These are phyloP conservation scores for Polydrusus tereticollis DNA, from an alignment of 2,888 invertebrate species.

Conservation along the genomic window DNA sequence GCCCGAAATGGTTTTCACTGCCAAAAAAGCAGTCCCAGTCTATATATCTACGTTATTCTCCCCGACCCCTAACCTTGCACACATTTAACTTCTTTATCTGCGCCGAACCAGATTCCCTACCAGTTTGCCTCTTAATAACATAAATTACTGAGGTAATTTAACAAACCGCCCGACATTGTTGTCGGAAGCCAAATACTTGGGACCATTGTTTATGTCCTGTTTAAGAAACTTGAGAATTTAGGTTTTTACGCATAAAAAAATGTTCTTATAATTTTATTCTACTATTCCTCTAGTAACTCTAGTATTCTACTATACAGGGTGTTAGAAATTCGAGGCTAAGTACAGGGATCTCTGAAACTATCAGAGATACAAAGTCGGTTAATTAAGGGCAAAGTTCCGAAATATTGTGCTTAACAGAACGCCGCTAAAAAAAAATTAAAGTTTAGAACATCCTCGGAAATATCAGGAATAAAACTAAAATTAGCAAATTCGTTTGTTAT, in stretches of 20 bases:
- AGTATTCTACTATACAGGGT: too few species aligned
- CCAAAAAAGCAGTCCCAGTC: conserved; percentile 29
- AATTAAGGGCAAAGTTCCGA: too few species aligned
- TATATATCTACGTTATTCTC: conserved; percentile 46
- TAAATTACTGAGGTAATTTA: conserved; percentile 59
- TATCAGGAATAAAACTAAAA: too few species aligned
- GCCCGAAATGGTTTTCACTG: conserved; percentile 26
- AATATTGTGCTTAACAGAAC: too few species aligned
- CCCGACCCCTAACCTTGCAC: conserved; percentile 54
- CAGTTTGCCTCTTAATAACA: conserved; percentile 60
- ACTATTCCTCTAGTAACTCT: too few species aligned
- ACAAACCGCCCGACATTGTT: conserved; percentile 53
- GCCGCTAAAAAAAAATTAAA: too few species aligned
- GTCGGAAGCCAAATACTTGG: conserved; percentile 37
- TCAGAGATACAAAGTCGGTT: too few species aligned
- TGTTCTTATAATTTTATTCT: neutral
- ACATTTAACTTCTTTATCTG: conserved; percentile 61
- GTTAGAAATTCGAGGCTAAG: too few species aligned
- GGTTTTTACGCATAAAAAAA: neutral
- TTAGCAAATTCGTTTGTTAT: too few species aligned
- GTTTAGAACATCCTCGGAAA: too few species aligned
- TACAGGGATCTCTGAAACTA: too few species aligned
- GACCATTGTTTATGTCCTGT: conserved; percentile 20
- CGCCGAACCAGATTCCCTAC: conserved; percentile 56
- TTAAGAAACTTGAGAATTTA: conserved; percentile 20